Evolutionary conservation across 2,888 invertebrate species (phyloP).

Genomic region (Koerneria pararmatus): DNA sequence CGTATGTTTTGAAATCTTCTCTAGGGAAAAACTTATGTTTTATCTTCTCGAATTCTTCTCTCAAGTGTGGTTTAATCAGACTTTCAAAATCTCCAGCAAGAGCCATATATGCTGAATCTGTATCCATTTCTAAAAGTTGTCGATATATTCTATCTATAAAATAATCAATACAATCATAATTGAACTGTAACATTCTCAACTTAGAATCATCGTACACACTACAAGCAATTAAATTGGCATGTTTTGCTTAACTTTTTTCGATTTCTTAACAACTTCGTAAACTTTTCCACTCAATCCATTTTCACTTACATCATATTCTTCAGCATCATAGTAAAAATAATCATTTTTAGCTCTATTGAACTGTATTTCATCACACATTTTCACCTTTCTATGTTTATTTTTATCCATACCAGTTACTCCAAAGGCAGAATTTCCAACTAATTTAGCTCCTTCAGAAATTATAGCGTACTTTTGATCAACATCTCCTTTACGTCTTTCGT

Average conservation of each 20-base stretch:
- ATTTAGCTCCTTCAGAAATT: constrained; percentile 27
- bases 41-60: constrained; percentile 26
- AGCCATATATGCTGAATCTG: constrained; percentile 30
- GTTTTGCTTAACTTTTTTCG: constrained; percentile 26
- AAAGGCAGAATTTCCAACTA: constrained; percentile 26
- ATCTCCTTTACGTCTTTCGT: constrained; percentile 29
- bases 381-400: constrained; percentile 27
- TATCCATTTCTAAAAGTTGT: constrained; percentile 22
- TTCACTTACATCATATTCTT: constrained; percentile 22
- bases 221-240: constrained; percentile 28
- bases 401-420: constrained; percentile 29
- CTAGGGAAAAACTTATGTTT: constrained; percentile 27
- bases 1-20: constrained; percentile 23
- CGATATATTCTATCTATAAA: constrained; percentile 20
- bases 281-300: no score
- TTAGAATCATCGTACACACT: constrained; percentile 32
- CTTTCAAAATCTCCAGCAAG: constrained; percentile 23
- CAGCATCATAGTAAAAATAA: constrained; percentile 25
- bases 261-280: constrained; percentile 25
- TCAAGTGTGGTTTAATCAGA: constrained; percentile 27
- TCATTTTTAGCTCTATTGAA: constrained; percentile 26
- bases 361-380: constrained; percentile 26
- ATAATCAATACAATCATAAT: constrained; percentile 28
- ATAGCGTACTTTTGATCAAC: constrained; percentile 27
- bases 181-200: constrained; percentile 28